Percentiles rank a stretch among this genome's conserved stretches.
Conservation (phyloP, 2,113 vertebrate genomes). For the Oxyruncus cristatus region DNA sequence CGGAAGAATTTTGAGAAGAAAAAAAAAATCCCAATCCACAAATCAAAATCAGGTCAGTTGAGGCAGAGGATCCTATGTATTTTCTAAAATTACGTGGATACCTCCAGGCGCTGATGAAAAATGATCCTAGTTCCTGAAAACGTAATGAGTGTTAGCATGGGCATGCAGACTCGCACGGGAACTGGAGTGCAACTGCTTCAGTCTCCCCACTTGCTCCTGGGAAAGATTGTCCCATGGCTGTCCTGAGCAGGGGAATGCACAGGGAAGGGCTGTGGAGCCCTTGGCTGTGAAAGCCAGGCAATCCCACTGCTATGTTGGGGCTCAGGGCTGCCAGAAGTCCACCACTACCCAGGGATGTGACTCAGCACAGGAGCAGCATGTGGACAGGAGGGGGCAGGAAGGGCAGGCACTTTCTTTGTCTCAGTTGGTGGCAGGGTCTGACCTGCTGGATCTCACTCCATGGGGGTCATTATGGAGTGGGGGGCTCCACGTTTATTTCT, state of each 20-base stretch:
- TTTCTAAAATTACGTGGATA: slow-evolving; percentile 55
- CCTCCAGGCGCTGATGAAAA: slow-evolving; percentile 31
- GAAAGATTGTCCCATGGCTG: neutral
- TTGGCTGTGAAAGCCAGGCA: neutral
- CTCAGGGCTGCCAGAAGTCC: neutral
- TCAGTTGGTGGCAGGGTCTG: neutral
- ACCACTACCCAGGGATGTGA: accelerated
- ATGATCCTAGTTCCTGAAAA: slow-evolving; percentile 26
- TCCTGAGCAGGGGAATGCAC: accelerated
- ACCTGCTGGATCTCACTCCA: accelerated
- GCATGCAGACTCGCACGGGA: accelerated
- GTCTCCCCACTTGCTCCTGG: accelerated
- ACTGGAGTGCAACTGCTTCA: neutral
- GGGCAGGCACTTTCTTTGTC: neutral
- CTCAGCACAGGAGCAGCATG: accelerated
- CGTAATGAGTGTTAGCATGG: accelerated
- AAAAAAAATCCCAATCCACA: slow-evolving; percentile 60
- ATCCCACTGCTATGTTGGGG: neutral
- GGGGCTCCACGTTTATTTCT: neutral
- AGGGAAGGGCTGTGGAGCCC: accelerated
- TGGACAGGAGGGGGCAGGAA: neutral
- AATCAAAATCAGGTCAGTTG: slow-evolving; percentile 65
- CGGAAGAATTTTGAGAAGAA: neutral
- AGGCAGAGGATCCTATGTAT: neutral
- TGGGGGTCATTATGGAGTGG: accelerated